Evolutionary conservation across 2,797 vertebrate genomes (phyloP).

Genomic region (Muscicapa comitata): DNA sequence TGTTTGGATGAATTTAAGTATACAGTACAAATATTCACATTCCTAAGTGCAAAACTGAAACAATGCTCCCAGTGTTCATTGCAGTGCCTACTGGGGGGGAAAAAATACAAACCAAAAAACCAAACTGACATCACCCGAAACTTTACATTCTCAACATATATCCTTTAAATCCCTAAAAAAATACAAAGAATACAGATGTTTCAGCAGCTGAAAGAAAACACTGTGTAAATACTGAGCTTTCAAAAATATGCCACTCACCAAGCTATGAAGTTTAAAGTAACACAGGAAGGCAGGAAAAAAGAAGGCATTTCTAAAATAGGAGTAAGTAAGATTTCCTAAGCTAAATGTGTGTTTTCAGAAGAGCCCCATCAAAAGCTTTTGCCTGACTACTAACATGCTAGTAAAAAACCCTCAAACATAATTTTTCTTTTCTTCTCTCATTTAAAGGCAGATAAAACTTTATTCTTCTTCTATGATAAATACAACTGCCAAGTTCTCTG

Average conservation of each 20-base stretch:
- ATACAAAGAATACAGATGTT: conserved; percentile 67
- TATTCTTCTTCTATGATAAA: neutral
- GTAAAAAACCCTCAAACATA: neutral
- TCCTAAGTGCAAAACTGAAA: conserved; percentile 68
- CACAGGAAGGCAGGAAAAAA: neutral
- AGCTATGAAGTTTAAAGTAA: conserved; percentile 21
- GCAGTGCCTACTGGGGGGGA: neutral
- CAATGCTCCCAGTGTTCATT: conserved; percentile 74
- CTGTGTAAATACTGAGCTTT: conserved; percentile 62
- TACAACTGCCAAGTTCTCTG: neutral
- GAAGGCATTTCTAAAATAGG: conserved; percentile 5
- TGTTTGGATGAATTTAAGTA: conserved; percentile 74
- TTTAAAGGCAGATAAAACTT: conserved; percentile 2
- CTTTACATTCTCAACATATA: conserved; percentile 67
- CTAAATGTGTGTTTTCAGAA: neutral
- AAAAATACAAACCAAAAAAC: neutral
- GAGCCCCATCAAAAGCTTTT: neutral
- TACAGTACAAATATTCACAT: conserved; percentile 79
- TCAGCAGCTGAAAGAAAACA: conserved; percentile 72
- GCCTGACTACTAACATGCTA: neutral
- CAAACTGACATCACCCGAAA: conserved; percentile 69
- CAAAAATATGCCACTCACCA: conserved; percentile 56
- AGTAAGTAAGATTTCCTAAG: neutral
- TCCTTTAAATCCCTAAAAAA: conserved; percentile 65
- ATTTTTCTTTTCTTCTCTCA: neutral